Conservation (phyloP, 1,140 invertebrate genomes). For the Drosophila saltans region DNA sequence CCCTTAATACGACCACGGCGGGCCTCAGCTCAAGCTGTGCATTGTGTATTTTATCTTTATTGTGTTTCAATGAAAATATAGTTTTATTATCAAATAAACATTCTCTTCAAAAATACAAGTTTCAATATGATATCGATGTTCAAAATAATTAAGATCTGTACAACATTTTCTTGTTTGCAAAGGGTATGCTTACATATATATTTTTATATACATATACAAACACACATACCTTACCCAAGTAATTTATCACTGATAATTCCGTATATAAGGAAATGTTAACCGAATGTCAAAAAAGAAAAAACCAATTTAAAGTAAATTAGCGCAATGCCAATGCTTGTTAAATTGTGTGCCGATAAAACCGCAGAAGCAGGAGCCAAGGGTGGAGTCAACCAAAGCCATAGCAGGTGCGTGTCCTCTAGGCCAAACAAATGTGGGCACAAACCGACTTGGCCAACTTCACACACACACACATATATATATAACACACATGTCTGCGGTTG, state of each 20-base stretch:
- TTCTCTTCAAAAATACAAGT: too few species aligned
- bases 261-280: slow-evolving; percentile 31
- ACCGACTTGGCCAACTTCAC: slow-evolving; percentile 68
- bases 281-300: slow-evolving; percentile 43
- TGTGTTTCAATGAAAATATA: too few species aligned
- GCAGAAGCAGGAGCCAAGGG: slow-evolving; percentile 20
- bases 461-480: slow-evolving; percentile 34
- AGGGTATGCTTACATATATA: too few species aligned
- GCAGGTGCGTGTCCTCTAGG: slow-evolving; percentile 48
- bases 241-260: slow-evolving; percentile 71
- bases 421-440: slow-evolving; percentile 60
- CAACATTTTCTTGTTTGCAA: too few species aligned
- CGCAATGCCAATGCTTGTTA: slow-evolving; percentile 47
- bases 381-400: not conserved
- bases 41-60: too few species aligned
- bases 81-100: too few species aligned
- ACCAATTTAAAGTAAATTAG: slow-evolving; percentile 81
- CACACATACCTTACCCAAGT: slow-evolving; percentile 27
- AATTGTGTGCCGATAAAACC: slow-evolving; percentile 34
- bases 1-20: too few species aligned
- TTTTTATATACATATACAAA: not conserved
- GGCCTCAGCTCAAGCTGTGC: too few species aligned
- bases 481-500: slow-evolving; percentile 51
- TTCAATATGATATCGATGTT: too few species aligned
- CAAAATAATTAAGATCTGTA: too few species aligned